Conservation (phyloP, 2,797 vertebrate genomes). For the Astyanax mexicanus region DNA sequence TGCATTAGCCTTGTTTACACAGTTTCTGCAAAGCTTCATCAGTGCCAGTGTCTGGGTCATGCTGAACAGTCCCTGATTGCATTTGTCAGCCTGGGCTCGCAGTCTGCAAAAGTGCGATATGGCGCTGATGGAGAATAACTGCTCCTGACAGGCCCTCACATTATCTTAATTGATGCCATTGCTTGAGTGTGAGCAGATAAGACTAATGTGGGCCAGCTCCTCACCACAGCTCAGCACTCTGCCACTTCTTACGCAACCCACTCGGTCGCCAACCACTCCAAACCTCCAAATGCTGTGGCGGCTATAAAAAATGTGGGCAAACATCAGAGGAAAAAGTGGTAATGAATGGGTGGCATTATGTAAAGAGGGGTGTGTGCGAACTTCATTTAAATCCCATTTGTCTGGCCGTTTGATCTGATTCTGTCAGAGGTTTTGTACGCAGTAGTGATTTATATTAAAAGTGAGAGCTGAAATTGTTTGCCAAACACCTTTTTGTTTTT, state of each 20-base stretch:
- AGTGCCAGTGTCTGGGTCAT: conserved; percentile 10
- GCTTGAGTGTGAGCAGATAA: conserved; percentile 57
- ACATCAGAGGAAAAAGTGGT: neutral
- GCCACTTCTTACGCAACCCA: conserved; percentile 39
- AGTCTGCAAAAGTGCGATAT: conserved; percentile 32
- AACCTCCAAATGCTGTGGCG: neutral
- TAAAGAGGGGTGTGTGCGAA: neutral
- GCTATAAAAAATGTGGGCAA: conserved; percentile 32
- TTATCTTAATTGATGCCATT: conserved; percentile 54
- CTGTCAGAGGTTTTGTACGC: neutral
- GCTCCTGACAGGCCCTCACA: conserved; percentile 49
- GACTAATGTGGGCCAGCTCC: conserved; percentile 44
- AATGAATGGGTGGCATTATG: neutral
- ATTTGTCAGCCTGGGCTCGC: conserved; percentile 11
- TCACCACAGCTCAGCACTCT: conserved; percentile 6
- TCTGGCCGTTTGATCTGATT: conserved; percentile 10
- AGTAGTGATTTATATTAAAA: conserved; percentile 5
- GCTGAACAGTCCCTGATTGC: conserved; percentile 15
- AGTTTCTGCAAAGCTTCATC: neutral
- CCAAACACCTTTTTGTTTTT: neutral
- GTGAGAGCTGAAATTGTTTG: neutral
- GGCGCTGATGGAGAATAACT: conserved; percentile 17
- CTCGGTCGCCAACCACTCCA: conserved; percentile 6
- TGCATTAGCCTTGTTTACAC: conserved; percentile 11
- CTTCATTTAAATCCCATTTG: neutral